A percentile compares a stretch with the other conserved stretches of the same genome.
Evolutionary conservation across 2,888 invertebrate species (phyloP).

Genomic region (Nephrotoma appendiculata): DNA sequence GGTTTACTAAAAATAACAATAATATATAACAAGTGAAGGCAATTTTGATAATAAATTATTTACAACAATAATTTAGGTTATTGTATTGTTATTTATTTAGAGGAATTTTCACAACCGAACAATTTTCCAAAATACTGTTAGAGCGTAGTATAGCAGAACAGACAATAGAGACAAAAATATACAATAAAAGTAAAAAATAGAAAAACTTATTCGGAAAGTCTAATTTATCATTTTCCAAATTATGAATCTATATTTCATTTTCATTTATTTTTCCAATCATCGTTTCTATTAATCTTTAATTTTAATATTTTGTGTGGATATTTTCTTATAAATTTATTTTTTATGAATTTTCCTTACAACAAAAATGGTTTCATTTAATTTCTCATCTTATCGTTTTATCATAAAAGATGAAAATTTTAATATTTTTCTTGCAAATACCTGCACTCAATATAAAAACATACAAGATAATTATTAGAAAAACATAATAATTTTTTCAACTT

Average conservation of each 20-base stretch:
- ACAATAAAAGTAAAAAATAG: not conserved
- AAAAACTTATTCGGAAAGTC: not conserved
- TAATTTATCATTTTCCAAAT: not conserved
- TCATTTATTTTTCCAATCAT: not conserved
- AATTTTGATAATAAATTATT: not conserved
- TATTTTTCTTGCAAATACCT: too few species aligned
- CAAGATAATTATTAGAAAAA: too few species aligned
- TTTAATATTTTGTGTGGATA: too few species aligned
- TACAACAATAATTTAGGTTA: not conserved
- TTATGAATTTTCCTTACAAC: not conserved
- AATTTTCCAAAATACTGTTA: not conserved
- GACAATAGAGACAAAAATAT: not conserved
- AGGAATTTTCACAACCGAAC: not conserved
- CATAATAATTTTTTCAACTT: too few species aligned
- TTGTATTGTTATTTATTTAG: not conserved
- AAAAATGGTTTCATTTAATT: not conserved
- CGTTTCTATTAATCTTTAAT: not conserved
- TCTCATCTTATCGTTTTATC: not conserved
- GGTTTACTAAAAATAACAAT: not conserved
- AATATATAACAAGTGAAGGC: not conserved
- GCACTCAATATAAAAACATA: too few species aligned
- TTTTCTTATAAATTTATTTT: not conserved
- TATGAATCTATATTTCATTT: not conserved
- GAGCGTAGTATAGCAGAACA: not conserved
- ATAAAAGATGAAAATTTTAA: not conserved